A percentile compares a stretch with the other conserved stretches of the same genome.
phyloP scores from a whole-genome alignment of 64 coral and sea anemone genomes.

The Astreopora myriophthalma region DNA sequence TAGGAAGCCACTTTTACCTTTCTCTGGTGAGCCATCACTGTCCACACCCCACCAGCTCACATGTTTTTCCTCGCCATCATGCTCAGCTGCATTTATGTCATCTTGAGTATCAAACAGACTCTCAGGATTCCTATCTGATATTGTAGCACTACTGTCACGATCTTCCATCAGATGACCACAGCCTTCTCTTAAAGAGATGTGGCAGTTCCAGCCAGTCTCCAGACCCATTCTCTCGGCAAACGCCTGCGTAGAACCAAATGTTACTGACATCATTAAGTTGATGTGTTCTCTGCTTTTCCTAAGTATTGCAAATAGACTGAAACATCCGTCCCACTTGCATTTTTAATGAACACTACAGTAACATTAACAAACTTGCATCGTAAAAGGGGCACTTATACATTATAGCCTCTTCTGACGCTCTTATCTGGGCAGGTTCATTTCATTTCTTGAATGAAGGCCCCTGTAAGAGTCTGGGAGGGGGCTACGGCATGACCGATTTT shows the following conservation, averaged over 20 bases:
- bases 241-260: slow-evolving; percentile 46
- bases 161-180: slow-evolving; percentile 4
- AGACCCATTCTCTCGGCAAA: slow-evolving; percentile 99
- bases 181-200: slow-evolving; percentile 92
- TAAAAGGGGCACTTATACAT: too few relatives aligned
- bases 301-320: too few relatives aligned
- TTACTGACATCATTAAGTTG: neutral
- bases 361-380: too few relatives aligned
- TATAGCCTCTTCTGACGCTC: too few relatives aligned
- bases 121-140: slow-evolving; percentile 60
- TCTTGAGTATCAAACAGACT: slow-evolving; percentile 64
- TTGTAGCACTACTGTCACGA: slow-evolving; percentile 59
- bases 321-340: too few relatives aligned
- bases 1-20: slow-evolving; percentile 8
- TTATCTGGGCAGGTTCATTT: too few relatives aligned
- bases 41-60: slow-evolving; percentile 73
- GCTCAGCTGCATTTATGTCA: slow-evolving; percentile 34
- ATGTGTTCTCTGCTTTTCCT: neutral
- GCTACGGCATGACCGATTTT: too few relatives aligned
- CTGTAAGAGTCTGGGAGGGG: too few relatives aligned
- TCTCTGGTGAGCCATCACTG: slow-evolving; percentile 47
- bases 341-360: too few relatives aligned
- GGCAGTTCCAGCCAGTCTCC: slow-evolving; percentile 98
- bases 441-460: too few relatives aligned
- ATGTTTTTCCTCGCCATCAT: slow-evolving; percentile 76